Conservation (phyloP, 2,797 vertebrate species). For the Mastacembelus armatus region DNA sequence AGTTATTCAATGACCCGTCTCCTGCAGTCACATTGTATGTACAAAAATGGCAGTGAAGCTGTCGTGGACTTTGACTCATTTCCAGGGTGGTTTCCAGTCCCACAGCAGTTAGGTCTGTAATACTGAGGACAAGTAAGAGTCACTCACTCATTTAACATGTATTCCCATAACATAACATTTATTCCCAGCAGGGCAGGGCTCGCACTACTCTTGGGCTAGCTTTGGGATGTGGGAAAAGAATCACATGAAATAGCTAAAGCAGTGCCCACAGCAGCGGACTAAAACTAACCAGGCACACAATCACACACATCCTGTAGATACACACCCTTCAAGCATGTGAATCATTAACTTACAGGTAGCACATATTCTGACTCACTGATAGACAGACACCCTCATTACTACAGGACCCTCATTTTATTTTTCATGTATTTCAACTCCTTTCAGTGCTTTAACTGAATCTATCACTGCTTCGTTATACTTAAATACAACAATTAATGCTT, state of each 20-base stretch:
- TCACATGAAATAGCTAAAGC: constrained; percentile 50
- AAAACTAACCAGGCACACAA: constrained; percentile 32
- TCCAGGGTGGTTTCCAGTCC: constrained; percentile 68
- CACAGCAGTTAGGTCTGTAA: constrained; percentile 53
- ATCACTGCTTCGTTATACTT: no score
- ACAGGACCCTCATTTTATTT: background rate
- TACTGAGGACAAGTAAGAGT: constrained; percentile 36
- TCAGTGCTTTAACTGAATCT: no score
- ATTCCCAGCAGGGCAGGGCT: constrained; percentile 68
- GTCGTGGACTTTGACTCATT: constrained; percentile 53
- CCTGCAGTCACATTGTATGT: constrained; percentile 34
- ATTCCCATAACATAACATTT: constrained; percentile 54
- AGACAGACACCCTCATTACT: constrained; percentile 4
- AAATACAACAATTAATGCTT: no score
- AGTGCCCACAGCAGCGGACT: constrained; percentile 31
- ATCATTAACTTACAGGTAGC: constrained; percentile 39
- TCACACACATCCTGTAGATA: constrained; percentile 15
- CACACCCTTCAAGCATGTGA: background rate
- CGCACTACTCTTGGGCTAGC: constrained; percentile 30
- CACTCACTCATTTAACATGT: constrained; percentile 50
- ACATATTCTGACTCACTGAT: constrained; percentile 23
- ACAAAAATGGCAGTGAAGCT: constrained; percentile 64
- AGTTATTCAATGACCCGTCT: constrained; percentile 24
- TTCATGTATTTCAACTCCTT: no score
- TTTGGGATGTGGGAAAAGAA: constrained; percentile 66